These are phyloP conservation scores for Sanderia malayensis DNA, from an alignment of 30 jellyfish, hydroid and myxozoan genomes.

Conservation along the genomic window DNA sequence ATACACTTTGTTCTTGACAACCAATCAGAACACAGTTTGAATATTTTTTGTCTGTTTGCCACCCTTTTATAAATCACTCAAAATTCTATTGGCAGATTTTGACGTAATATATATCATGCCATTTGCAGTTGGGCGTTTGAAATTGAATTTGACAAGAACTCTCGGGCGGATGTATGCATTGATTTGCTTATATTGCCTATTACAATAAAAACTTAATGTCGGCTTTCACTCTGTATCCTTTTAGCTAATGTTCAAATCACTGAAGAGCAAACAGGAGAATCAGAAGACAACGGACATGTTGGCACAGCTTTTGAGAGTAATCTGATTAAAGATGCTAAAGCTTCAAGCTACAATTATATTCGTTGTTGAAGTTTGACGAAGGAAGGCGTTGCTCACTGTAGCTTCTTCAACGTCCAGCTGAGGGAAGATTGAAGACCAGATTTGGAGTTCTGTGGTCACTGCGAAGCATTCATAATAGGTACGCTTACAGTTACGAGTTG, in stretches of 20 bases:
- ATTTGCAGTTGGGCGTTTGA: not conserved
- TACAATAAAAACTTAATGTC: constrained; percentile 39
- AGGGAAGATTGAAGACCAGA: too few species aligned
- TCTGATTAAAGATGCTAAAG: constrained; percentile 32
- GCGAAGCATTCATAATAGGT: too few species aligned
- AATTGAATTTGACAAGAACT: not conserved
- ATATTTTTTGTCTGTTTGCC: not conserved
- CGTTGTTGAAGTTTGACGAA: not conserved
- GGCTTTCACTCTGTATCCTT: constrained; percentile 18
- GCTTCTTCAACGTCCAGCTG: too few species aligned
- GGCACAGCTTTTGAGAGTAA: constrained; percentile 58
- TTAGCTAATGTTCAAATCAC: constrained; percentile 34
- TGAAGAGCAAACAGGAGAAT: constrained; percentile 17
- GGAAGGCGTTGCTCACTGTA: too few species aligned
- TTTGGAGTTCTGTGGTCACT: too few species aligned
- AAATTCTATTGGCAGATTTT: not conserved
- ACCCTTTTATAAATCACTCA: not conserved
- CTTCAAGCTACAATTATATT: not conserved
- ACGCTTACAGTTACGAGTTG: too few species aligned
- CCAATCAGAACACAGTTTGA: not conserved
- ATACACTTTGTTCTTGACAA: too few species aligned
- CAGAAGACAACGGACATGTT: constrained; percentile 13
- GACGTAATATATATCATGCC: not conserved
- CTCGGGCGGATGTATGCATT: constrained; percentile 11
- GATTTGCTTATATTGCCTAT: not conserved